Evolutionary conservation across 2,797 vertebrate genomes (phyloP).

Genomic region (Garrulus glandarius): DNA sequence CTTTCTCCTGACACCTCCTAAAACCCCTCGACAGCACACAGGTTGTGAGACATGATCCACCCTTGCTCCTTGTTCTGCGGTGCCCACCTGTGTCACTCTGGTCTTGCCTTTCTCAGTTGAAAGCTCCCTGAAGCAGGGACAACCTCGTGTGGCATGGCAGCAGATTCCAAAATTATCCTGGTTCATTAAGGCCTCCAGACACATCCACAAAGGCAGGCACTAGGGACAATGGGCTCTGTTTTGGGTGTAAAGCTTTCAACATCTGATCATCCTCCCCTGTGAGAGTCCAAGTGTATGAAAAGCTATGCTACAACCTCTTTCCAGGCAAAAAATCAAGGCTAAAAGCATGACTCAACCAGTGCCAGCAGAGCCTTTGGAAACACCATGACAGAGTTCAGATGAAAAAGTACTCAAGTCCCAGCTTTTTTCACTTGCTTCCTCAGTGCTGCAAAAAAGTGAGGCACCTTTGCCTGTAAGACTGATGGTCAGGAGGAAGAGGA

Average conservation of each 20-base stretch:
- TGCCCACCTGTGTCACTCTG: not conserved
- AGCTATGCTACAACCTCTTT: not conserved
- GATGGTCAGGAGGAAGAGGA: not conserved
- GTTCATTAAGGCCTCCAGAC: not conserved
- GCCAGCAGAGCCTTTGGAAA: not conserved
- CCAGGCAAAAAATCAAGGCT: not conserved
- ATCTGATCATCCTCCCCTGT: not conserved
- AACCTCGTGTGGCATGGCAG: rapidly evolving
- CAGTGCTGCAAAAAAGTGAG: not conserved
- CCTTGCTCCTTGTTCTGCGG: not conserved
- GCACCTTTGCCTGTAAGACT: not conserved
- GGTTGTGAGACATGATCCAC: rapidly evolving
- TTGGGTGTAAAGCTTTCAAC: not conserved
- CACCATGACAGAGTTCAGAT: not conserved
- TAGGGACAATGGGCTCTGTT: not conserved
- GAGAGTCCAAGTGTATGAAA: not conserved
- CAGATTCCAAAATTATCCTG: rapidly evolving
- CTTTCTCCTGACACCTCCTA: not conserved
- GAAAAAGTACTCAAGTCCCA: not conserved
- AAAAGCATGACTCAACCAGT: not conserved
- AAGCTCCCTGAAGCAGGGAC: not conserved
- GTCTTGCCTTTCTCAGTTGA: not conserved
- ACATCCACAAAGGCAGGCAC: not conserved
- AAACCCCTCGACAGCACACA: not conserved
- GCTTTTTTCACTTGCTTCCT: not conserved